phyloP scores from a whole-genome alignment of 1,140 invertebrate genomes.

The Lutraria rhynchaena region DNA sequence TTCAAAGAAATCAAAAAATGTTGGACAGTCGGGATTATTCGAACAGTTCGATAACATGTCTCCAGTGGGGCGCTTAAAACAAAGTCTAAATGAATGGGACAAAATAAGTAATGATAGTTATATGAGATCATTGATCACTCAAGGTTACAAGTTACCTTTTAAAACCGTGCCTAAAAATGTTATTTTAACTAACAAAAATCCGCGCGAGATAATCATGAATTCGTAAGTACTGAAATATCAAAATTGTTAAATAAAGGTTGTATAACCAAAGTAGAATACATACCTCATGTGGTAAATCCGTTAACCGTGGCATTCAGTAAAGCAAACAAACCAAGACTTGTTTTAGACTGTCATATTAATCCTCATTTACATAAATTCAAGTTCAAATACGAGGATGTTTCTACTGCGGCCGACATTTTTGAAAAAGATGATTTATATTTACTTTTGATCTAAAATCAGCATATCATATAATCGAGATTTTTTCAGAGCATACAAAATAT shows the following conservation, averaged over 20 bases:
- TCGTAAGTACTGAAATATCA: conserved; percentile 23
- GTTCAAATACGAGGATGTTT: neutral
- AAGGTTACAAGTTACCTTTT: conserved; percentile 3
- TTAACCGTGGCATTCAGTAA: neutral
- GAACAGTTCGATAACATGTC: neutral
- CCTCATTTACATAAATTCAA: neutral
- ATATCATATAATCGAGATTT: conserved; percentile 41
- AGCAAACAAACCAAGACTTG: neutral
- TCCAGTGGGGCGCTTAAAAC: conserved; percentile 7
- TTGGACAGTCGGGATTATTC: neutral
- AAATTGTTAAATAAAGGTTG: too few relatives aligned
- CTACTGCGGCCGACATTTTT: too few relatives aligned
- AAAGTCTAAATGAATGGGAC: neutral
- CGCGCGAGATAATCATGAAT: too few relatives aligned
- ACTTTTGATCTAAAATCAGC: too few relatives aligned
- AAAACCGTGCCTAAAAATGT: neutral
- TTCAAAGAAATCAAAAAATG: neutral
- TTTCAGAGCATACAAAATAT: neutral
- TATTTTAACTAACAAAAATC: conserved; percentile 15
- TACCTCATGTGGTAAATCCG: neutral
- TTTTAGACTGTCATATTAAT: neutral
- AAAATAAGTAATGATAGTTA: neutral
- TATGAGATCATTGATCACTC: neutral
- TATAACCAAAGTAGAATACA: too few relatives aligned
- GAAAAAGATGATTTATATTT: too few relatives aligned